Evolutionary conservation across 2,888 invertebrate genomes (phyloP), one percentile per base, ranked within the genome.

Genomic region (Orchestes rusci): DNA sequence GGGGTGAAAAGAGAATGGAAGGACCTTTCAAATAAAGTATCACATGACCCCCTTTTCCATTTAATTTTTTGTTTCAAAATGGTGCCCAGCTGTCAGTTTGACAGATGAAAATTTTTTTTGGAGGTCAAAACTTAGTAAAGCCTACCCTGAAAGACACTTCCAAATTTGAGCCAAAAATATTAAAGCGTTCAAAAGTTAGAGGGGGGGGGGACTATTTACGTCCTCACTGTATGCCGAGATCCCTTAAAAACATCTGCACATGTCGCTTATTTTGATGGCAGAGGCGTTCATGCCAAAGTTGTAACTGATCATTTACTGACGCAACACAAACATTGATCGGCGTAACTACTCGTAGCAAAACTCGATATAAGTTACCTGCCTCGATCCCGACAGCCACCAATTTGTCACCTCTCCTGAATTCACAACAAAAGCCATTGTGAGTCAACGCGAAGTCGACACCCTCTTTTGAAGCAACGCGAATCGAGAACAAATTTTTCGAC

Each of bases 151-250:
- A n/a, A n/a, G n/a, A n/a, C n/a, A n/a, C n/a, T n/a, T n/a, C n/a
- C n/a, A n/a, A n/a, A n/a, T n/a, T n/a, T n/a, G n/a, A n/a, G n/a
- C n/a, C n/a, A n/a, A n/a, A n/a, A n/a, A n/a, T n/a, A n/a, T n/a
- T n/a, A n/a, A n/a, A n/a, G n/a, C n/a, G n/a, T n/a, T n/a, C n/a
- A n/a, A 3, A 7, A 34, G 17, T 17, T 7, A 5, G 5, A 23
- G n/a, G n/a, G n/a, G n/a, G n/a, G n/a, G n/a, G n/a, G n/a, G n/a
- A n/a, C n/a, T n/a, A n/a, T n/a, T n/a, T n/a, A n/a, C n/a, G n/a
- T n/a, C n/a, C n/a, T n/a, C n/a, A n/a, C n/a, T n/a, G n/a, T 33
- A 33, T 32, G 4, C 32, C 32, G 7, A 35, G 3, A 7, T 35
- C 4, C 19, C 19, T 35, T 16, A 35, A 15, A 35, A 18, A 35